A percentile compares a stretch with the other conserved stretches of the same genome.
Evolutionary conservation across 2,113 vertebrate genomes (phyloP).

Genomic region (Hucho hucho): DNA sequence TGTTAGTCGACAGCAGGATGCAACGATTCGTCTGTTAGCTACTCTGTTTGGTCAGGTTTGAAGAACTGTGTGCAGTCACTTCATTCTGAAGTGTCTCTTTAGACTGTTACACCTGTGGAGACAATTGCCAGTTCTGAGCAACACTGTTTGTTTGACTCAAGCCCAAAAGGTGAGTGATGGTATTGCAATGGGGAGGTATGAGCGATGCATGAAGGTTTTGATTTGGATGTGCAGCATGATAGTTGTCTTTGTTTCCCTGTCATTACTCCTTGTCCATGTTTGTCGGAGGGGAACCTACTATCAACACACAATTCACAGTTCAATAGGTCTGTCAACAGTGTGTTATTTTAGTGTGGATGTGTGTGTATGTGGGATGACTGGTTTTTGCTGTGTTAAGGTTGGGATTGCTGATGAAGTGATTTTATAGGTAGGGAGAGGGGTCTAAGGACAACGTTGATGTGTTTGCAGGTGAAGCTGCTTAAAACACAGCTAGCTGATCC

Average conservation of each 20-base stretch:
- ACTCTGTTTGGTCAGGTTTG: slow-evolving; percentile 33
- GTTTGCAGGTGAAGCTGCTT: background rate
- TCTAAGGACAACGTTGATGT: background rate
- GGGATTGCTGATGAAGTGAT: background rate
- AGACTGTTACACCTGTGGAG: background rate
- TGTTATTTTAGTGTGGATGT: background rate
- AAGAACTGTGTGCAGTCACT: slow-evolving; percentile 20
- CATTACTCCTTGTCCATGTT: background rate
- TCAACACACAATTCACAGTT: background rate
- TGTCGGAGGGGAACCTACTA: background rate
- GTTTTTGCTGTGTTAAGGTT: background rate
- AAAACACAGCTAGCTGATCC: background rate
- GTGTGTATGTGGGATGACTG: background rate
- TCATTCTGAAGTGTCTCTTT: slow-evolving; percentile 5
- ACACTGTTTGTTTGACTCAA: background rate
- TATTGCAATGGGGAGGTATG: background rate
- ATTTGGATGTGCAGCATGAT: background rate
- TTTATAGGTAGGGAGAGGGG: background rate
- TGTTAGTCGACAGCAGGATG: slow-evolving; percentile 33
- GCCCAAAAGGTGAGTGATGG: slow-evolving; percentile 51
- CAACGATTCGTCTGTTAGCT: slow-evolving; percentile 27
- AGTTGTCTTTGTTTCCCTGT: background rate
- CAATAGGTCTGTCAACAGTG: background rate
- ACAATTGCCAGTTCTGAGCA: background rate
- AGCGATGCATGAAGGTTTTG: background rate